Percentiles rank a stretch among this genome's conserved stretches.
These are phyloP conservation scores for Triplophysa yarkandensis DNA, from an alignment of 2,797 vertebrate species.

Conservation along the genomic window DNA sequence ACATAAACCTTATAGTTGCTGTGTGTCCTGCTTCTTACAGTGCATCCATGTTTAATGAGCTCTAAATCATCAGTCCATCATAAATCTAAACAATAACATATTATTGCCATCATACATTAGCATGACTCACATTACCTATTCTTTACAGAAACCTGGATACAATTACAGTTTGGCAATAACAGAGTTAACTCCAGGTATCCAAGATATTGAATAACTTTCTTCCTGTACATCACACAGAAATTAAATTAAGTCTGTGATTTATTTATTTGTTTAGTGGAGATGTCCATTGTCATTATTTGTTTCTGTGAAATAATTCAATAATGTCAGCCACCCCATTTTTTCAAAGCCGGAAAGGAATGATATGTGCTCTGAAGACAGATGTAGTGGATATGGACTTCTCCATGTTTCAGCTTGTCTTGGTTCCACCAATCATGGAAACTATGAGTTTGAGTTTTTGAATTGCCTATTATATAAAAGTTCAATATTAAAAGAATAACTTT, in stretches of 20 bases:
- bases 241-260: slow-evolving; percentile 78
- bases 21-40: too few species aligned
- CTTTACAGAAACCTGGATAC: slow-evolving; percentile 31
- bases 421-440: not conserved
- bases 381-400: slow-evolving; percentile 28
- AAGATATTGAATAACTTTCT: slow-evolving; percentile 69
- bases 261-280: slow-evolving; percentile 78
- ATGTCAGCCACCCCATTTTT: slow-evolving; percentile 63
- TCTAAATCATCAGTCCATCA: not conserved
- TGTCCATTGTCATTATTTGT: slow-evolving; percentile 75
- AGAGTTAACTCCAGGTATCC: slow-evolving; percentile 70
- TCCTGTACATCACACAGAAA: slow-evolving; percentile 70
- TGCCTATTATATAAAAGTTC: not conserved
- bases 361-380: slow-evolving; percentile 69
- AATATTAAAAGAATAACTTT: not conserved
- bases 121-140: slow-evolving; percentile 10
- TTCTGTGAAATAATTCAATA: slow-evolving; percentile 80
- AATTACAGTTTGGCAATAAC: slow-evolving; percentile 56
- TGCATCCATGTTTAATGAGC: not conserved
- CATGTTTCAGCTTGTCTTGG: slow-evolving; percentile 3
- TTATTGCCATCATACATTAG: slow-evolving; percentile 22
- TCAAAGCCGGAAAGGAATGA: slow-evolving; percentile 64
- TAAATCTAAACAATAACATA: not conserved
- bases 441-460: not conserved
- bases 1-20: too few species aligned